Percentiles rank a stretch among this genome's conserved stretches.
Conservation (phyloP, 2,797 vertebrate species). For the Linurgus olivaceus region DNA sequence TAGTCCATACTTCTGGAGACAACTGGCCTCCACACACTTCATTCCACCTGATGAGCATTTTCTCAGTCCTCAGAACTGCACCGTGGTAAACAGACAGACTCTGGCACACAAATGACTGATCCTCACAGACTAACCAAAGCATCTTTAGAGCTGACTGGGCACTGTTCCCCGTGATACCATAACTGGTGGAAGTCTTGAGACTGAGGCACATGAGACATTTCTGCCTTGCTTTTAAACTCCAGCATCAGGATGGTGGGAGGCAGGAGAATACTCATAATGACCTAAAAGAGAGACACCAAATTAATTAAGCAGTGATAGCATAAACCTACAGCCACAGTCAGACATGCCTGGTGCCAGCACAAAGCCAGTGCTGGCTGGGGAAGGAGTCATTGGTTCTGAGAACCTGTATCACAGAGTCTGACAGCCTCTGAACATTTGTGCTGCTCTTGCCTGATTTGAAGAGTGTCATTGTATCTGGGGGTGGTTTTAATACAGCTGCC, state of each 20-base stretch:
- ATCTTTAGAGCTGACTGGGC: conserved; percentile 48
- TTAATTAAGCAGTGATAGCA: background rate
- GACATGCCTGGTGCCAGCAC: background rate
- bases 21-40: background rate
- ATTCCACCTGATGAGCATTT: background rate
- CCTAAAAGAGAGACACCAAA: conserved; percentile 73
- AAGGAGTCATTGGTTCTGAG: background rate
- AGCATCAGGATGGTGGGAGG: conserved; percentile 89
- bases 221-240: conserved; percentile 97
- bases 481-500: background rate
- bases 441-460: background rate
- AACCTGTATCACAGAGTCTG: background rate
- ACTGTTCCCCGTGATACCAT: conserved; percentile 68
- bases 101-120: background rate
- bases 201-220: conserved; percentile 98
- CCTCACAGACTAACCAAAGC: conserved; percentile 63
- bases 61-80: background rate
- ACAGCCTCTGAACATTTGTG: background rate
- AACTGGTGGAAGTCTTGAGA: conserved; percentile 87
- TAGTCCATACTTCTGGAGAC: background rate
- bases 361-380: background rate
- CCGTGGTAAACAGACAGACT: background rate
- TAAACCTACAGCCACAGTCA: background rate
- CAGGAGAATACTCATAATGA: conserved; percentile 90
- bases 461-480: background rate